phyloP scores from a whole-genome alignment of 2,113 vertebrate species.

The Hystrix brachyura region DNA sequence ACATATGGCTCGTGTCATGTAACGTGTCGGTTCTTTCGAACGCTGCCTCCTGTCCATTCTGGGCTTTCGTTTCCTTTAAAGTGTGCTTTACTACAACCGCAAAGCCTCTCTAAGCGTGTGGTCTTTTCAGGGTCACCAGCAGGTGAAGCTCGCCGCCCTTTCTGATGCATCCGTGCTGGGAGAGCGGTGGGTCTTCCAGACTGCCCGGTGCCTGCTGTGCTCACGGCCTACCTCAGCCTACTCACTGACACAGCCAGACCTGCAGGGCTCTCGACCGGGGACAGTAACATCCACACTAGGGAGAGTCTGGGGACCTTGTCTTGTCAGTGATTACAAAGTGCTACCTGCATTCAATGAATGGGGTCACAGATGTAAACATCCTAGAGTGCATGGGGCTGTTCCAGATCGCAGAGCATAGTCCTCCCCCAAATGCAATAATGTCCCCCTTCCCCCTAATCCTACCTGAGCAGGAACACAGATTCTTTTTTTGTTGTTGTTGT shows the following conservation, averaged over 20 bases:
- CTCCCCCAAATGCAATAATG: not conserved
- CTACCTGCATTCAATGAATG: not conserved
- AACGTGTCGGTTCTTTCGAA: not conserved
- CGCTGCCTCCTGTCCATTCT: not conserved
- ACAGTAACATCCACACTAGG: not conserved
- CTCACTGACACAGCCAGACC: not conserved
- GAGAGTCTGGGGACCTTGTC: not conserved
- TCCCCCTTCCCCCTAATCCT: not conserved
- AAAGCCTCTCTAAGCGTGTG: not conserved
- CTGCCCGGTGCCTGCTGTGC: not conserved
- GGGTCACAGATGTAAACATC: not conserved
- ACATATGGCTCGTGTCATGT: slow-evolving; percentile 15
- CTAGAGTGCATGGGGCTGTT: not conserved
- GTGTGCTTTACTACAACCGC: not conserved
- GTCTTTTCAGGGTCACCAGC: not conserved
- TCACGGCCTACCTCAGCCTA: no score
- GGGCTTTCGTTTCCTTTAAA: slow-evolving; percentile 54
- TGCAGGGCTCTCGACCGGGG: not conserved
- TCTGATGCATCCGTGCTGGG: not conserved
- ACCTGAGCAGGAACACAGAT: not conserved
- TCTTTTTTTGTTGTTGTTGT: not conserved
- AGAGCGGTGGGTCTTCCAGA: not conserved
- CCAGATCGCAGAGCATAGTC: not conserved
- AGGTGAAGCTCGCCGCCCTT: not conserved
- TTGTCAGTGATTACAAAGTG: not conserved